Evolutionary conservation across 2,888 invertebrate genomes (phyloP), one percentile per base, ranked within the genome.

Genomic region (Stictocephala bisonia): DNA sequence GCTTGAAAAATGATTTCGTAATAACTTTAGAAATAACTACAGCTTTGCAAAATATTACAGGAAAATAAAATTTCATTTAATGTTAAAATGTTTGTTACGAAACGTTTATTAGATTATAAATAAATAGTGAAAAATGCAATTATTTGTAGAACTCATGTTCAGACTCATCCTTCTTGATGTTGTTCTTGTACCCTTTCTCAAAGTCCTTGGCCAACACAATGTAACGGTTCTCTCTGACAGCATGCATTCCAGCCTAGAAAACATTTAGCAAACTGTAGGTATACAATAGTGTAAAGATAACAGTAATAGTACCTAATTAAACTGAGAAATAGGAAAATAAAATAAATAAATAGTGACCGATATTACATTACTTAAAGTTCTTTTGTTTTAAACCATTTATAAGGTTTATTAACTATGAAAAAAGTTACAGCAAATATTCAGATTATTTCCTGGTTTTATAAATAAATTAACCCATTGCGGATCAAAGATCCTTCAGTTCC

Each of bases 61-160:
- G 20, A 15, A n/a, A 48, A 48, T 48, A 48, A 48, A 48, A 48
- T 18, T 3, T 6, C 15, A 48, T 4, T 7, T 22, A 22, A 41
- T 9, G 3, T 41, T 41, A 41, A n/a, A 3, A 50, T n/a, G 26
- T 56, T 56, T 56, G 56, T 29, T 56, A 56, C 7, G 56, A 56
- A 56, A 56, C 29, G 29, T 56, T 56, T 56, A 56, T 56, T 56
- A 15, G 26, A 26, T 56, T 27, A 56, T 51, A 15, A 40, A 26
- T n/a, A 15, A 48, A 48, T 67, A n/a, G n/a, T n/a, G n/a, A n/a
- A n/a, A n/a, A n/a, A n/a, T 48, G 2, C 2, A 71, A 81, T 90
- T 96, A 99, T 89, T 98, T 99, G 86, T 99, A 99, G 87, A 99
- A 99, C 84, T 99, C 99, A 82, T 99, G 98, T 87, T 99, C 99